phyloP scores from a whole-genome alignment of 2,797 vertebrate species.

The Okamejei kenojei region DNA sequence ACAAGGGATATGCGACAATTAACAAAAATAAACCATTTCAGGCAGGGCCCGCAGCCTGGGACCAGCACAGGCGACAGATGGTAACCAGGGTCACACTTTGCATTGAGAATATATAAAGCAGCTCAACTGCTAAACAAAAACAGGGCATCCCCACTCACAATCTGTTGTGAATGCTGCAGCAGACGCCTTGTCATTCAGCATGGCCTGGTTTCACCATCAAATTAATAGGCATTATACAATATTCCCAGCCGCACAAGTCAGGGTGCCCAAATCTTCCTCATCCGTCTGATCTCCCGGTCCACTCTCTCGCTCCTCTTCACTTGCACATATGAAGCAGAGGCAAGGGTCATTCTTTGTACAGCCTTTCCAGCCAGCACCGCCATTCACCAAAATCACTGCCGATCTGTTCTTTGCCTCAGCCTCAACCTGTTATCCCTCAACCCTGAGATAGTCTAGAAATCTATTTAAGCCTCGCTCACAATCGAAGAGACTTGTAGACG shows the following conservation, averaged over 20 bases:
- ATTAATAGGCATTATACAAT: background rate
- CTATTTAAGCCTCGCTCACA: too few relatives aligned
- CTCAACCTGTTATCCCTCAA: too few relatives aligned
- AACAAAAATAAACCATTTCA: too few relatives aligned
- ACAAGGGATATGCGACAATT: background rate
- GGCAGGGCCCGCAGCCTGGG: background rate
- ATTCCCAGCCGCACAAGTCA: background rate
- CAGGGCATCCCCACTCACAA: constrained; percentile 35
- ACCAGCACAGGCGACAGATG: constrained; percentile 15
- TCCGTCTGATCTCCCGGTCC: background rate
- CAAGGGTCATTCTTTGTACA: too few relatives aligned
- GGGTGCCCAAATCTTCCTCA: background rate
- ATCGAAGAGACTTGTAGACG: too few relatives aligned
- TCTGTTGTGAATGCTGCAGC: constrained; percentile 26
- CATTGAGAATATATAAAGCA: constrained; percentile 32
- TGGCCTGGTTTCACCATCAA: constrained; percentile 16
- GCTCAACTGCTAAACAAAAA: constrained; percentile 28
- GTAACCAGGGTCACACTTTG: constrained; percentile 20
- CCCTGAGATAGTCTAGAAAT: too few relatives aligned
- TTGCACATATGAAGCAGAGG: too few relatives aligned
- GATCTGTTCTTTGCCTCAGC: too few relatives aligned
- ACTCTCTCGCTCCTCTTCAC: background rate
- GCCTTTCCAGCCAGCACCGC: too few relatives aligned
- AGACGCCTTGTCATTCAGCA: constrained; percentile 6
- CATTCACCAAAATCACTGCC: too few relatives aligned